Evolutionary conservation across 2,888 invertebrate species (phyloP), one percentile per base, ranked within the genome.

Genomic region (Melanargia galathea): DNA sequence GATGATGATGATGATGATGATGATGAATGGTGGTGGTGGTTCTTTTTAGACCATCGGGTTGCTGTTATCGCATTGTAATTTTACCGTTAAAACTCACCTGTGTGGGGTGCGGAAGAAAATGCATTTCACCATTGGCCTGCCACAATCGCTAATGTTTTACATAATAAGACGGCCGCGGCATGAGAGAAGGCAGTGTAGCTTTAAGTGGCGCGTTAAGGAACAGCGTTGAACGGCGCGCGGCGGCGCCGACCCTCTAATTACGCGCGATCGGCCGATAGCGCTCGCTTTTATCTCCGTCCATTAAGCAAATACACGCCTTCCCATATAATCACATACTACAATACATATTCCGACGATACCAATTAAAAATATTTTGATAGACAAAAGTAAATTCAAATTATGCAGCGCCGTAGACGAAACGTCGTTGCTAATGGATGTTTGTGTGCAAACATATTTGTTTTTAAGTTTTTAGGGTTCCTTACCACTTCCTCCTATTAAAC

Each of bases 221-320:
- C 83, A 82, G 22, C 78, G 71, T 75, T 68, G 74, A n/a, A n/a
- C n/a, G n/a, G n/a, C n/a, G n/a, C n/a, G 69, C 73, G 68, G 71
- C 66, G 70, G 66, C 71, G 33, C 62, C 66, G 64, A 65, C 84
- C 88, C 91, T 90, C 84, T 90, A 90, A 90, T 90, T 90, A 90
- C 67, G 67, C 66, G 62, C 81, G 91, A 90, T 89, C 81, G 78
- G 67, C 79, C 79, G 90, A 90, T 90, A 90, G 81, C 87, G 85
- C 81, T 72, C 72, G 87, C 90, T 90, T 89, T 90, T 90, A 90
- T 90, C 87, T 89, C 78, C 75, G 83, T 90, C 91, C 90, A 90
- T 90, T 90, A 91, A 86, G 84, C 87, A 91, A 91, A 90, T 90
- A 90, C 87, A 91, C 90, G 88, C 84, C 86, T 88, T 83, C 84